These are phyloP conservation scores for Pseudomugil tenellus DNA, from an alignment of 2,797 vertebrate species.

Conservation along the genomic window DNA sequence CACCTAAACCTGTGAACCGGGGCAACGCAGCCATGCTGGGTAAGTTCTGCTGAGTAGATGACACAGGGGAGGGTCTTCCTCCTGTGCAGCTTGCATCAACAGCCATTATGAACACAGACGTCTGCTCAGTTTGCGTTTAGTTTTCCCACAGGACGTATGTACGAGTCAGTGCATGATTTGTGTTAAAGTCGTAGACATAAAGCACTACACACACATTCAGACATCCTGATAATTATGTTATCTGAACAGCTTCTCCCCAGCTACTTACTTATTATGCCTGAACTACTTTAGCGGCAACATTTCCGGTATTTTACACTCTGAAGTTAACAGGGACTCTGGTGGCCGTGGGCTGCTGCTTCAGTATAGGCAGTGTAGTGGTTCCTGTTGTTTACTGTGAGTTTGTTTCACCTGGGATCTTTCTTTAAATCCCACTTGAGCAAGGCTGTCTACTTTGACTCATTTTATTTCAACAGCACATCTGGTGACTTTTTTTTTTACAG, in stretches of 20 bases:
- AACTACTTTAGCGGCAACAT: slow-evolving; percentile 62
- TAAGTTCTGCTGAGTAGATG: slow-evolving; percentile 76
- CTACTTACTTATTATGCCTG: slow-evolving; percentile 63
- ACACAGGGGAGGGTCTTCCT: background rate
- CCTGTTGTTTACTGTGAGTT: slow-evolving; percentile 48
- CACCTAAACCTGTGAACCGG: slow-evolving; percentile 94
- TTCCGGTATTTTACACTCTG: slow-evolving; percentile 54
- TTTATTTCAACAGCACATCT: slow-evolving; percentile 30
- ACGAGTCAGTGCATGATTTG: slow-evolving; percentile 47
- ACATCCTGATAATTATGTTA: slow-evolving; percentile 57
- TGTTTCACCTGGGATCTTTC: slow-evolving; percentile 43
- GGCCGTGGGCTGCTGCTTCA: slow-evolving; percentile 38
- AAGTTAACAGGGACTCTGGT: slow-evolving; percentile 58
- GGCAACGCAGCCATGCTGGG: slow-evolving; percentile 88
- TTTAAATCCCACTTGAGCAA: slow-evolving; percentile 39
- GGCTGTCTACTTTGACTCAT: slow-evolving; percentile 32
- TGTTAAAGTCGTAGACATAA: slow-evolving; percentile 24
- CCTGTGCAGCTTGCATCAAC: slow-evolving; percentile 2
- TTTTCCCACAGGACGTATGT: slow-evolving; percentile 39
- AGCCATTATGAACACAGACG: slow-evolving; percentile 5
- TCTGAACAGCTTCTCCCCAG: slow-evolving; percentile 64
- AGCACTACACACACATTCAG: slow-evolving; percentile 15
- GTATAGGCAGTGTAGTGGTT: slow-evolving; percentile 32
- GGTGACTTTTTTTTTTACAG: slow-evolving; percentile 17
- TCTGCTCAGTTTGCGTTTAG: slow-evolving; percentile 29